Base-by-base conservation (phyloP, 1,140 invertebrate species). In the Ostrea edulis region DNA sequence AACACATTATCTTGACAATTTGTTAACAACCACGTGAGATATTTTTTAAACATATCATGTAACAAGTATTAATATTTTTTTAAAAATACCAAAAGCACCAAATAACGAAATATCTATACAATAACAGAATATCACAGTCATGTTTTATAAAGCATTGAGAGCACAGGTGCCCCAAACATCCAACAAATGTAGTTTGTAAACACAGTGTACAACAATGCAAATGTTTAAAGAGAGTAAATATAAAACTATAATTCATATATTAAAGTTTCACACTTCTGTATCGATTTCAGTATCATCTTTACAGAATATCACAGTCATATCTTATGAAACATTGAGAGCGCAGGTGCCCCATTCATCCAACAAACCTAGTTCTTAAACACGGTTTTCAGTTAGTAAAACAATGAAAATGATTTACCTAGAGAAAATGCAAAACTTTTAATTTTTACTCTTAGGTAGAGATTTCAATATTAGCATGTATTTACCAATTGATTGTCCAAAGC, bases 401-500 rank as follows among this genome's bases (percentile, higher is more conserved):
- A n/a, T 17, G n/a, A 17, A 7, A 62, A 62, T 62, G 14, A 62
- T 8, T 20, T 62, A n/a, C 14, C 17, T 62, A 62, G 17, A 17
- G 5, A 62, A 5, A n/a, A 17, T 62, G 20, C 55, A 62, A 62
- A n/a, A 62, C n/a, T 17, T n/a, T 62, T 20, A 44, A 44, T 8
- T 62, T 17, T 5, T 20, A n/a, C 7, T 7, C 17, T 17, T 62
- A n/a, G 17, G 17, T 20, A 62, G 55, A 20, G 17, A 25, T 77
- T 77, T 8, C 25, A 29, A 35, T 35, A 77, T 77, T 77, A 77
- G 68, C 68, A 77, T 25, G 29, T 77, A 14, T 25, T 77, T 29
- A 77, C 25, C 68, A 77, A 77, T 12, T 77, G 68, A 77, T 77
- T 77, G 68, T 77, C 68, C 35, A 44, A n/a, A 44, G 35, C 35